These are phyloP conservation scores for Antedon mediterranea DNA, from an alignment of 53 echinoderm and acorn worm genomes.

Conservation along the genomic window DNA sequence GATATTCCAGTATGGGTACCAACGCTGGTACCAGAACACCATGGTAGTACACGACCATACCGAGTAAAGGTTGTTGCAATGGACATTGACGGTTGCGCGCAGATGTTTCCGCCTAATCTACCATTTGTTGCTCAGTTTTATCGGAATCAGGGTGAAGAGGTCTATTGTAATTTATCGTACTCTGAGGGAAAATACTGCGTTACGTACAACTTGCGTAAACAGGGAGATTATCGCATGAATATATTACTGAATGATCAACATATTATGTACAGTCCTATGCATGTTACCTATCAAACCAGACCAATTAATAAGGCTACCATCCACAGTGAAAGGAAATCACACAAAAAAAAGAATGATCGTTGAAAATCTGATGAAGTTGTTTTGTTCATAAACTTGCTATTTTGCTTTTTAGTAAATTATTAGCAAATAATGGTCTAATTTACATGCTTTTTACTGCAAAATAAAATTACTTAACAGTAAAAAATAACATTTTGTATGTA, in stretches of 20 bases:
- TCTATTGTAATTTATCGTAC: background rate
- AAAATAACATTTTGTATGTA: too few relatives aligned
- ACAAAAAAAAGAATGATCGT: too few relatives aligned
- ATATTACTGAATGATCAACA: background rate
- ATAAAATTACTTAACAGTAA: too few relatives aligned
- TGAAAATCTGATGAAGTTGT: too few relatives aligned
- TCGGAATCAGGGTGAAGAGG: background rate
- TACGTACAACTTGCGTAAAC: background rate
- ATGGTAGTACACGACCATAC: background rate
- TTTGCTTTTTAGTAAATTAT: too few relatives aligned
- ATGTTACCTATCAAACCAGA: background rate
- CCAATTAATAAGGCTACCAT: background rate
- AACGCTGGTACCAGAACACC: background rate
- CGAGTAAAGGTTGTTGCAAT: background rate
- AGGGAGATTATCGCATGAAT: background rate
- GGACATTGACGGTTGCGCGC: background rate
- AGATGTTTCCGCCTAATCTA: background rate
- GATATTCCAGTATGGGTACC: background rate
- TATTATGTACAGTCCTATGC: background rate
- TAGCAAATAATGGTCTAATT: too few relatives aligned
- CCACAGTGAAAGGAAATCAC: background rate
- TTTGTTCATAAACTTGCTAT: too few relatives aligned
- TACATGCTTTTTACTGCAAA: too few relatives aligned
- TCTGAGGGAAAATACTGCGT: background rate
- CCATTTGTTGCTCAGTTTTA: background rate